Evolutionary conservation across 2,113 vertebrate genomes (phyloP).

Genomic region (Mixornis gularis): DNA sequence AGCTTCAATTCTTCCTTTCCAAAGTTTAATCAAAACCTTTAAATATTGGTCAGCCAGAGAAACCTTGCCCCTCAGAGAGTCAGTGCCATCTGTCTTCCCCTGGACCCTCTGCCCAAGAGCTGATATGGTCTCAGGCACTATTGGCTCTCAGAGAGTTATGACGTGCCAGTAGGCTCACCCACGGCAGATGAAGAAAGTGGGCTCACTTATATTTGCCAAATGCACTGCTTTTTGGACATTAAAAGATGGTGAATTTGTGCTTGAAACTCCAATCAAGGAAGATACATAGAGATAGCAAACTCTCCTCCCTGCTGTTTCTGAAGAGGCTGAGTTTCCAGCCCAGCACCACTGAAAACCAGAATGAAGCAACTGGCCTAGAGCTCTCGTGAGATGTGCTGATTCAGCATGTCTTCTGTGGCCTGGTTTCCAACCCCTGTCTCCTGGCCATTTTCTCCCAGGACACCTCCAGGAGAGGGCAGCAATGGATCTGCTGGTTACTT

Average conservation of each 20-base stretch:
- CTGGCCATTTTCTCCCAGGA: not conserved
- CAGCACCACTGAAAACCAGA: not conserved
- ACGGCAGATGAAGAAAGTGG: not conserved
- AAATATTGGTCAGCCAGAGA: not conserved
- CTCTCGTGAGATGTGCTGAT: not conserved
- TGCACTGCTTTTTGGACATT: not conserved
- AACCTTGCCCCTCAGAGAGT: not conserved
- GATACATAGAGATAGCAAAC: not conserved
- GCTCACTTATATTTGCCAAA: not conserved
- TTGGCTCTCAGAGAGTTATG: not conserved
- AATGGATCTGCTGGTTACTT: conserved; percentile 37
- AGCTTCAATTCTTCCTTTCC: not conserved
- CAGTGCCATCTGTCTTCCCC: not conserved
- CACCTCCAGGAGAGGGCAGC: conserved; percentile 66
- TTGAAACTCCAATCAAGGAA: not conserved
- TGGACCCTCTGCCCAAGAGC: not conserved
- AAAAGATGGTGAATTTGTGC: not conserved
- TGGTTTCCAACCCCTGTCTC: not conserved
- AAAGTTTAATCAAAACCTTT: not conserved
- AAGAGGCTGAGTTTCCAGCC: not conserved
- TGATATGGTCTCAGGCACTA: not conserved
- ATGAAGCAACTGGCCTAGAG: not conserved
- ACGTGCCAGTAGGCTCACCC: not conserved
- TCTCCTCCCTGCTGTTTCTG: not conserved
- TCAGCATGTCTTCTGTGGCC: not conserved